Evolutionary conservation across 2,797 vertebrate species (phyloP), one percentile per base, ranked within the genome.

Genomic region (Onychomys leucogaster): DNA sequence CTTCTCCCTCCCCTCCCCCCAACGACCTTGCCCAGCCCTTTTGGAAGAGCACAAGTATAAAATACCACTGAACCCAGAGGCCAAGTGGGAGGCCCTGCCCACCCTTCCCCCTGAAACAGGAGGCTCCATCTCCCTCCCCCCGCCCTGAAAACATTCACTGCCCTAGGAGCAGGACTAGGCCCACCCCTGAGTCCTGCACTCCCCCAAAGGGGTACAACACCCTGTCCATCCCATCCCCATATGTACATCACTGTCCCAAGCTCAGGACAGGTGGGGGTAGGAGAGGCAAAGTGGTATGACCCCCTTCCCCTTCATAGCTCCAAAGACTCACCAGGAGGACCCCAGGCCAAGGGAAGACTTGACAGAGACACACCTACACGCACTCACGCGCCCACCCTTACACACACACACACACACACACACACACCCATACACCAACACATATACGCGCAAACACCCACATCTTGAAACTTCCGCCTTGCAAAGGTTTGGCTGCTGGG

Each of bases 261-360:
- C 91, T 80, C 0, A 57, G 97, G 96, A 94, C 95, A 96, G 95
- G 65, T 77, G 93, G 92, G 97, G 96, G 95, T 75, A 96, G 89
- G 95, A 96, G 90, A 94, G 86, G 94, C 96, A 95, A 96, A 95
- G 96, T 89, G 91, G 84, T 52, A 12, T 10, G 7, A 95, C 94
- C 96, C 90, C 98, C 94, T 96, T 98, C 95, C 97, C 97, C 97
- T 98, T 98, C 97, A 97, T 97, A 98, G 97, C 95, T 97, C 93
- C 95, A 96, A 89, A 94, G 93, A 96, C 95, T 96, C 96, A 95
- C 95, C 97, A 97, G 94, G 92, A 95, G 63, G 95, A 94, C 94
- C 98, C 97, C 94, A 97, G 89, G 96, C 96, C 97, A 96, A 96
- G 94, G 97, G 98, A 98, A 98, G 96, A 97, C 95, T 77, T 0